Conservation (phyloP, 2,113 vertebrate genomes). For the Microcebus tavaratra region DNA sequence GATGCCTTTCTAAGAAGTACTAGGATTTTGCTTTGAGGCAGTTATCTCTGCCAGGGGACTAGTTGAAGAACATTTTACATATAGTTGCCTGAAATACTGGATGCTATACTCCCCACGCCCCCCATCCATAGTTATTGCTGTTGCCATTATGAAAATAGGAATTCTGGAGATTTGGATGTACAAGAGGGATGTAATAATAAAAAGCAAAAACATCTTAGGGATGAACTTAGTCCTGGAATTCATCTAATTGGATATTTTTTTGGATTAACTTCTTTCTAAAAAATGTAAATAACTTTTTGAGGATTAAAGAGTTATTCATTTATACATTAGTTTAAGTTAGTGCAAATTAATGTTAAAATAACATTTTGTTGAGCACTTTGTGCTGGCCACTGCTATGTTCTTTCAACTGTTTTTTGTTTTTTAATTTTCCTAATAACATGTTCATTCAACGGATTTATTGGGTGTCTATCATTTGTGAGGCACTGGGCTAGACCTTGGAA, state of each 20-base stretch:
- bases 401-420: background rate
- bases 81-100: background rate
- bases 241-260: background rate
- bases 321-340: background rate
- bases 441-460: background rate
- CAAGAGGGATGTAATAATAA: background rate
- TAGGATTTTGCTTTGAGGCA: background rate
- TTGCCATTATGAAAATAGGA: background rate
- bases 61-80: background rate
- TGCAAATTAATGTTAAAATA: background rate
- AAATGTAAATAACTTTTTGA: background rate
- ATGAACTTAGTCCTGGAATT: background rate
- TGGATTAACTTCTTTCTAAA: background rate
- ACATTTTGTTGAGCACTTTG: background rate
- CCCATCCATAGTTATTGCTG: background rate
- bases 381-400: background rate
- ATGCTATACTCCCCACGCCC: background rate
- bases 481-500: background rate
- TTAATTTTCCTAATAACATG: background rate
- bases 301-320: background rate
- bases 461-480: background rate
- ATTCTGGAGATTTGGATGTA: background rate
- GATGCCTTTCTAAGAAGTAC: background rate
- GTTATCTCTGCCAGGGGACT: background rate
- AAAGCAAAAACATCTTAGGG: background rate